Percentiles rank a stretch among this genome's conserved stretches.
Evolutionary conservation across 2,888 invertebrate genomes (phyloP).

Genomic region (Cyclophora albipunctata): DNA sequence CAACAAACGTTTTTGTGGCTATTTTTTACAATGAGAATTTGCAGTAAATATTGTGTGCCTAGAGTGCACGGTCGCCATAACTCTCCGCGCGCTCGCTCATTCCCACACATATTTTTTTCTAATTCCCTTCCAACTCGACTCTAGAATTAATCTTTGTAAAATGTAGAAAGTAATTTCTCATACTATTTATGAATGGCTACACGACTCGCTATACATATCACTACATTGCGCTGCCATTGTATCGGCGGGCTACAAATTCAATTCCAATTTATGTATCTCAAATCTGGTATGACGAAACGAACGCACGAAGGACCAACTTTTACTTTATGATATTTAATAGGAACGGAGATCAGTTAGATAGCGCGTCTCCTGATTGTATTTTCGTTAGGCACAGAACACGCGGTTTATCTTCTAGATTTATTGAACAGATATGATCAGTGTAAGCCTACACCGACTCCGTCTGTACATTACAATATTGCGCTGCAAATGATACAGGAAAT

Average conservation of each 20-base stretch:
- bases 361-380: conserved; percentile 30
- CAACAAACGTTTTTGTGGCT: conserved; percentile 6
- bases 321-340: conserved; percentile 32
- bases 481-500: background rate
- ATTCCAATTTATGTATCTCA: background rate
- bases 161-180: background rate
- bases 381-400: conserved; percentile 37
- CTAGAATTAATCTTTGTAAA: conserved; percentile 6
- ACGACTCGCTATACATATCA: no score
- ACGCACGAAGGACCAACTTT: conserved; percentile 11
- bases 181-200: no score
- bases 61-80: conserved; percentile 59
- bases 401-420: conserved; percentile 66
- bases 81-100: conserved; percentile 53
- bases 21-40: conserved; percentile 7
- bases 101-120: conserved; percentile 71
- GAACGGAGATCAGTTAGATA: conserved; percentile 30
- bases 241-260: background rate
- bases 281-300: background rate
- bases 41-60: conserved; percentile 13
- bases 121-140: conserved; percentile 50
- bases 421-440: conserved; percentile 63
- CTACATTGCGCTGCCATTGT: no score
- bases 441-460: conserved; percentile 41
- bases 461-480: background rate